Base-by-base conservation (phyloP, 2,113 vertebrate genomes). In the Mormyrus lacerda region DNA sequence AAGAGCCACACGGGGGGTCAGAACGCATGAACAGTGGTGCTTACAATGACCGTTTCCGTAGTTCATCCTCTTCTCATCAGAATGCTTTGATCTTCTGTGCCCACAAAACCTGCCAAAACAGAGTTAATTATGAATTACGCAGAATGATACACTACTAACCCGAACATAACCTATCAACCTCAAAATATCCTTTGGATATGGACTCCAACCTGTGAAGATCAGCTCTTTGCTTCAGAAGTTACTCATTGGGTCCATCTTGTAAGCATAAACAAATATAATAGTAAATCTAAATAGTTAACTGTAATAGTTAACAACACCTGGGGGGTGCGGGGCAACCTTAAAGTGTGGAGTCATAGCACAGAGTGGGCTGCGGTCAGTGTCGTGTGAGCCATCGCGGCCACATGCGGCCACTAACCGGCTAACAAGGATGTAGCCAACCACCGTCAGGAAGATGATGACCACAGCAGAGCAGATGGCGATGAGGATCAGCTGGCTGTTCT, bases 31-130 rank as follows among this genome's bases (percentile, higher is more conserved):
- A 79, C 13, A 50, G 19, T 10, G 19, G 6, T 94, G 98, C 98
- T 98, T 95, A 99, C 98, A 95, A 44, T 99, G 98, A 0, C 98
- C 97, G 55, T 99, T 99, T 90, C 98, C 98, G 97, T 99, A 99
- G 94, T 98, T 96, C 85, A 99, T 96, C 89, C 98, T 96, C 95
- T 99, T 99, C 92, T 99, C 98, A 93, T 98, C 97, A 84, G 96
- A 95, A 91, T 98, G 97, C 94, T 99, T 98, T 93, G 98, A 97
- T 95, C 97, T 99, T 93, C 97, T 97, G 94, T 97, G 97, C 93
- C 98, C 97, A 96, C 98, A 99, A 93, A 98, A 98, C 94, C 98
- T 99, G 94, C 88, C 94, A 90, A 61, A 94, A 92, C 76, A 48
- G 58, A 61, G 53, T n/a, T 87, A 35, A 35, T 91, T 85, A 89